Evolutionary conservation across 2,797 vertebrate genomes (phyloP).

Genomic region (Columba guinea): DNA sequence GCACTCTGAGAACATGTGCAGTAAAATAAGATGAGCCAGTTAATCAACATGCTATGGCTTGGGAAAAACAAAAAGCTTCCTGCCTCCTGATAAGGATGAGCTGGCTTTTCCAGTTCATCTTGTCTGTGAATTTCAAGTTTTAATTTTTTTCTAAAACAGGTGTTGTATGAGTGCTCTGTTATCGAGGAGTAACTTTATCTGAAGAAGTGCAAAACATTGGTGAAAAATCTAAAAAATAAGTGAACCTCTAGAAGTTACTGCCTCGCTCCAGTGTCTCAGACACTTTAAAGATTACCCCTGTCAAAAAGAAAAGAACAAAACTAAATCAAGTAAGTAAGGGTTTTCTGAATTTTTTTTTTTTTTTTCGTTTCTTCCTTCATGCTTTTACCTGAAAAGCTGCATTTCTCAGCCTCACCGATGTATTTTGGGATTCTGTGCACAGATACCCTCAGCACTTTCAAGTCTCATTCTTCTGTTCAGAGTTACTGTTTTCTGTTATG

Average conservation of each 20-base stretch:
- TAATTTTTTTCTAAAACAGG: not conserved
- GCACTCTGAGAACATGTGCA: accelerated
- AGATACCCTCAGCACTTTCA: not conserved
- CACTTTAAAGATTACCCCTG: not conserved
- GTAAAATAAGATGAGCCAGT: not conserved
- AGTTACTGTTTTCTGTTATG: not conserved
- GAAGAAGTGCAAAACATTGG: not conserved
- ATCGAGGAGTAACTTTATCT: not conserved
- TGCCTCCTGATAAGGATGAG: accelerated
- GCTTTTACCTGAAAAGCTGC: not conserved
- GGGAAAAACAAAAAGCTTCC: not conserved
- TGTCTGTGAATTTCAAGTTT: not conserved
- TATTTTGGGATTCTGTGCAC: not conserved
- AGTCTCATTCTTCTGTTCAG: not conserved
- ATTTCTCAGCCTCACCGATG: not conserved
- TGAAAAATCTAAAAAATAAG: not conserved
- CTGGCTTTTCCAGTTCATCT: not conserved
- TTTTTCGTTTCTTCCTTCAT: not conserved
- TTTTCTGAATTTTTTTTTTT: not conserved
- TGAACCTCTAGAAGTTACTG: not conserved
- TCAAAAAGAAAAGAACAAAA: not conserved
- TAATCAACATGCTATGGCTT: not conserved
- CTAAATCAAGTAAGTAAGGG: not conserved
- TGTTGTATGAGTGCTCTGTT: not conserved
- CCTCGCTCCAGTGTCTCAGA: not conserved